Evolutionary conservation across 2,113 vertebrate genomes (phyloP).

Genomic region (Camelus dromedarius): DNA sequence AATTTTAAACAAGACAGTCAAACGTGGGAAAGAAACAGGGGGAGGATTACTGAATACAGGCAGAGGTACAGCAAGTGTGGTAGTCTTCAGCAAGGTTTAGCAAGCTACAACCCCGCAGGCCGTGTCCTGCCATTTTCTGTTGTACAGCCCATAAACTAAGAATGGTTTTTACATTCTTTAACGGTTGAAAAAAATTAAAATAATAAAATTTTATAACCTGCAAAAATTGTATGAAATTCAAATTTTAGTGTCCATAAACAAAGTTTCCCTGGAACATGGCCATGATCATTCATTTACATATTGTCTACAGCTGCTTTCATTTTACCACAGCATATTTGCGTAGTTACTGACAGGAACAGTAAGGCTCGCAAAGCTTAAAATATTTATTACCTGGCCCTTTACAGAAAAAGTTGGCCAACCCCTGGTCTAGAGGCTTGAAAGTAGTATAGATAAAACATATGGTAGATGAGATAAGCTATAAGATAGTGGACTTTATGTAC

Average conservation of each 20-base stretch:
- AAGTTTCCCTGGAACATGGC: background rate
- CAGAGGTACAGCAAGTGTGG: background rate
- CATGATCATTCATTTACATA: background rate
- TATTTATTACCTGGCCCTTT: conserved; percentile 25
- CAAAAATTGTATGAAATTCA: background rate
- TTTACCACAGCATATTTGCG: background rate
- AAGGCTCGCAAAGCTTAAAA: conserved; percentile 19
- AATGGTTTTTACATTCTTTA: conserved; percentile 21
- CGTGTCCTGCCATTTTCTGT: background rate
- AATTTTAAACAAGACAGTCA: background rate
- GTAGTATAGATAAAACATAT: background rate
- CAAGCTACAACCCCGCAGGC: background rate
- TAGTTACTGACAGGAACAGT: background rate
- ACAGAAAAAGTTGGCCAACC: background rate
- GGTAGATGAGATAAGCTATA: background rate
- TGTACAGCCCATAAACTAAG: background rate
- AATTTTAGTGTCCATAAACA: background rate
- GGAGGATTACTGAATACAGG: background rate
- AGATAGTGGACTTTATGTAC: background rate
- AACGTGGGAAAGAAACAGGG: background rate
- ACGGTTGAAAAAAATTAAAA: background rate
- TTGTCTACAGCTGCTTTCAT: background rate
- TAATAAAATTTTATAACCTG: background rate
- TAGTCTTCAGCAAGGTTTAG: background rate
- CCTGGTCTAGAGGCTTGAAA: background rate